phyloP scores from a whole-genome alignment of 2,113 vertebrate genomes.

The Cichladusa arquata region DNA sequence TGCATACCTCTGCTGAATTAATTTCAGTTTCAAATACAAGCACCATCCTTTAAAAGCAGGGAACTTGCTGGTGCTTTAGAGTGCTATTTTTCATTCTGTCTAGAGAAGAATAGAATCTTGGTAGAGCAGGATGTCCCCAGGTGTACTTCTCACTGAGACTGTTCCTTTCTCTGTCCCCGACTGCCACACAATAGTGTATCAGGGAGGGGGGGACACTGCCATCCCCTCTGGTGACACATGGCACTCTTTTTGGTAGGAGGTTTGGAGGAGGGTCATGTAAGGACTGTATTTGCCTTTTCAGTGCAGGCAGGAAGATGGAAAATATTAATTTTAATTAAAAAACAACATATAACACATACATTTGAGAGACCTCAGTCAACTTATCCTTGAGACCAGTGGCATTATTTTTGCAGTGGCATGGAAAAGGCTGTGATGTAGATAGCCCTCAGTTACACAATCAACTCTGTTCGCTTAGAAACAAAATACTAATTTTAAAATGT shows the following conservation, averaged over 20 bases:
- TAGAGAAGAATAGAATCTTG: not conserved
- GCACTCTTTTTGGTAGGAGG: not conserved
- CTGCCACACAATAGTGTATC: fast-evolving
- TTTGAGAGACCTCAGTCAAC: not conserved
- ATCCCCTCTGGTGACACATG: not conserved
- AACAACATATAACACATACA: not conserved
- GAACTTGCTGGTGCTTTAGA: not conserved
- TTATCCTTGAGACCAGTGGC: not conserved
- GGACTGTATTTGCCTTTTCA: not conserved
- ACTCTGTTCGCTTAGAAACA: not conserved
- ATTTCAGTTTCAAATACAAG: not conserved
- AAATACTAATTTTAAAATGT: not conserved
- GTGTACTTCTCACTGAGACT: not conserved
- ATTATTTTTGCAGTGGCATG: not conserved
- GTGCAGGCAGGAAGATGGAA: not conserved
- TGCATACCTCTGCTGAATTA: not conserved
- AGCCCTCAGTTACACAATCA: not conserved
- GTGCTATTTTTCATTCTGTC: not conserved
- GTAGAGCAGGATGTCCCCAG: not conserved
- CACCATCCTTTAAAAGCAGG: not conserved
- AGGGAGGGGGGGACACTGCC: not conserved
- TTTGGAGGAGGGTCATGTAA: not conserved
- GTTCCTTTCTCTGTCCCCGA: not conserved
- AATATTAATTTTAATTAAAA: not conserved
- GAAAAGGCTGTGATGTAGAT: not conserved